Conservation (phyloP, 1,140 invertebrate genomes). For the Drosophila murphyi region DNA sequence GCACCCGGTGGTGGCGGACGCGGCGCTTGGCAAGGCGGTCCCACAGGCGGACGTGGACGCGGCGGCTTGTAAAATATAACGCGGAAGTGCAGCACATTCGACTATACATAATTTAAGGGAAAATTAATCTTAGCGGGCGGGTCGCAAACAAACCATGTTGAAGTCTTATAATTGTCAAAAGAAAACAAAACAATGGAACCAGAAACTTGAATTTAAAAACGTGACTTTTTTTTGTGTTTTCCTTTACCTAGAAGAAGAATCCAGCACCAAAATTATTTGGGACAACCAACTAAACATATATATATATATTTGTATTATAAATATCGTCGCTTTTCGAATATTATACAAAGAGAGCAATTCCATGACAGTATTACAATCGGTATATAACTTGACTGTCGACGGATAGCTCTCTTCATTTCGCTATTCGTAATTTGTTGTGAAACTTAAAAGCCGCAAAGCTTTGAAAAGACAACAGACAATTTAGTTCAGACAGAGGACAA, state of each 20-base stretch:
- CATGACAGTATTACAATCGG: slow-evolving; percentile 87
- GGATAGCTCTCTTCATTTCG: slow-evolving; percentile 89
- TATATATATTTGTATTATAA: background rate
- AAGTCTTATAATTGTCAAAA: slow-evolving; percentile 29
- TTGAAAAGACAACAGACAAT: slow-evolving; percentile 39
- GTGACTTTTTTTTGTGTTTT: background rate
- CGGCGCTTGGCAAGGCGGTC: slow-evolving; percentile 82
- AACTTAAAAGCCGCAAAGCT: slow-evolving; percentile 3
- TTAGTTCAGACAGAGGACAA: slow-evolving; percentile 30
- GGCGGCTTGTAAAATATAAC: slow-evolving; percentile 71
- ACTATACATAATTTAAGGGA: slow-evolving; percentile 62
- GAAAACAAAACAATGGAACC: slow-evolving; percentile 34
- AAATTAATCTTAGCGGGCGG: slow-evolving; percentile 65
- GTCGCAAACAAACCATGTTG: slow-evolving; percentile 41
- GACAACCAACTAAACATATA: slow-evolving; percentile 30
- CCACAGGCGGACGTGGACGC: slow-evolving; percentile 81
- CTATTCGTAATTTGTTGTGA: slow-evolving; percentile 78
- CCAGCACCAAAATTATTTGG: slow-evolving; percentile 47
- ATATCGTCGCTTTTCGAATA: slow-evolving; percentile 77
- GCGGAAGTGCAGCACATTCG: slow-evolving; percentile 19
- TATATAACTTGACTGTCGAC: slow-evolving; percentile 87
- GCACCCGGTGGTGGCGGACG: slow-evolving; percentile 83
- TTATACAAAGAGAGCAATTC: slow-evolving; percentile 89
- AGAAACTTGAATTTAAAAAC: slow-evolving; percentile 57
- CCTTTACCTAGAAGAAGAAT: slow-evolving; percentile 8